These are phyloP conservation scores for Cuculus canorus DNA, from an alignment of 2,797 vertebrate species.

Conservation along the genomic window DNA sequence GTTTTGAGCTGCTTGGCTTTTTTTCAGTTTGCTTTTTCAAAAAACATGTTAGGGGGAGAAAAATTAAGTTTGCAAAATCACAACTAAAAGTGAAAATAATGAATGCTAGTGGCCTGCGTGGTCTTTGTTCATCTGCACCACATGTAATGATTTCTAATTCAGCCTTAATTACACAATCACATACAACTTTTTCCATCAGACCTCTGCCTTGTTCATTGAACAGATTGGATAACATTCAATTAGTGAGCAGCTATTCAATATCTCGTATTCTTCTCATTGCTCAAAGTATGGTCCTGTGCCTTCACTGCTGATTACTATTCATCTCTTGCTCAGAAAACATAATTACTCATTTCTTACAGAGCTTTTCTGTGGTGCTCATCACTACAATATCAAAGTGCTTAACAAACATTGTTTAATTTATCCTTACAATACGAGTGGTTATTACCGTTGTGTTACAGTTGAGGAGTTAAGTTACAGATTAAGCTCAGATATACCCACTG, in stretches of 20 bases:
- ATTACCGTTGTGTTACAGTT: not conserved
- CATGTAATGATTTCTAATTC: slow-evolving; percentile 35
- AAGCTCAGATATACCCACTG: not conserved
- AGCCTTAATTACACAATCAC: slow-evolving; percentile 24
- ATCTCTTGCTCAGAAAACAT: slow-evolving; percentile 24
- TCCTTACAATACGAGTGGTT: not conserved
- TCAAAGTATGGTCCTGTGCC: slow-evolving; percentile 7
- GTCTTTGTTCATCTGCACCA: not conserved
- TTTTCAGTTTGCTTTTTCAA: not conserved
- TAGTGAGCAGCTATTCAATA: slow-evolving; percentile 52
- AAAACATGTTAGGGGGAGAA: not conserved
- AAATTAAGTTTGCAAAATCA: not conserved
- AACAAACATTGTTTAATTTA: slow-evolving; percentile 36
- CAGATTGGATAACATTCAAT: slow-evolving; percentile 26
- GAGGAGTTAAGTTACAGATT: not conserved
- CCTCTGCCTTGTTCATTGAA: slow-evolving; percentile 38
- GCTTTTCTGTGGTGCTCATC: slow-evolving; percentile 31
- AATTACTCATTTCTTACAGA: slow-evolving; percentile 41
- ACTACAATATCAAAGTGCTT: not conserved
- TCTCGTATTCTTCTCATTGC: slow-evolving; percentile 24
- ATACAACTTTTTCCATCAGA: slow-evolving; percentile 21
- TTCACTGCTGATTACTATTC: slow-evolving; percentile 48
- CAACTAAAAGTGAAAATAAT: not conserved
- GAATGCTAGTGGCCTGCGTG: not conserved
- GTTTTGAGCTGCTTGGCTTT: not conserved